phyloP scores from a whole-genome alignment of 2,888 invertebrate genomes.

The Epistrophella euchroma region DNA sequence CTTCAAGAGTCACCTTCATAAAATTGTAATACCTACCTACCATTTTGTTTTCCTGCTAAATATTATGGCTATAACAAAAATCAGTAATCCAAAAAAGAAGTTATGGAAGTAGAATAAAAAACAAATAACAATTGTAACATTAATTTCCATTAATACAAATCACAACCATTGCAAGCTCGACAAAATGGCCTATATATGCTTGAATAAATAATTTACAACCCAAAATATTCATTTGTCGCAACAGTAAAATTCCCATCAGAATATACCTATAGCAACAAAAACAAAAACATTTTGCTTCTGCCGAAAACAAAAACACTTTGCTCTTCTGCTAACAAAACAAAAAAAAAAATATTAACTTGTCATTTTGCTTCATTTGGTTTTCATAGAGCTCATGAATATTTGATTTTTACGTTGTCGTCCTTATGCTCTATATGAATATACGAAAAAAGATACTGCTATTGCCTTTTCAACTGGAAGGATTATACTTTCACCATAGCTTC shows the following conservation, averaged over 20 bases:
- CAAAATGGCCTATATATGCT: constrained; percentile 41
- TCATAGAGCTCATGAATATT: constrained; percentile 73
- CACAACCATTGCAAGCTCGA: constrained; percentile 32
- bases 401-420: constrained; percentile 59
- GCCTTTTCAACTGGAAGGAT: constrained; percentile 40
- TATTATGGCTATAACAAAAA: neutral
- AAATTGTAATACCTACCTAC: too few relatives aligned
- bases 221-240: constrained; percentile 46
- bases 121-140: constrained; percentile 35
- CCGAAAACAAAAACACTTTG: constrained; percentile 54
- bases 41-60: neutral
- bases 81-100: neutral
- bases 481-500: constrained; percentile 12
- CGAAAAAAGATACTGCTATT: constrained; percentile 36
- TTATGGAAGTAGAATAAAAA: neutral
- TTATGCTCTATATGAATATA: neutral
- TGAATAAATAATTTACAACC: constrained; percentile 67
- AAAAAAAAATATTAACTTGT: constrained; percentile 74
- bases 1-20: neutral
- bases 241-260: constrained; percentile 25
- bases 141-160: constrained; percentile 59
- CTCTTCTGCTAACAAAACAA: constrained; percentile 42
- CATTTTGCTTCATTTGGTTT: constrained; percentile 72
- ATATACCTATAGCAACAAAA: constrained; percentile 14
- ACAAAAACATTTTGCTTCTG: constrained; percentile 4